Percentiles rank a stretch among this genome's conserved stretches.
Evolutionary conservation across 2,888 invertebrate genomes (phyloP).

Genomic region (Lysandra coridon): DNA sequence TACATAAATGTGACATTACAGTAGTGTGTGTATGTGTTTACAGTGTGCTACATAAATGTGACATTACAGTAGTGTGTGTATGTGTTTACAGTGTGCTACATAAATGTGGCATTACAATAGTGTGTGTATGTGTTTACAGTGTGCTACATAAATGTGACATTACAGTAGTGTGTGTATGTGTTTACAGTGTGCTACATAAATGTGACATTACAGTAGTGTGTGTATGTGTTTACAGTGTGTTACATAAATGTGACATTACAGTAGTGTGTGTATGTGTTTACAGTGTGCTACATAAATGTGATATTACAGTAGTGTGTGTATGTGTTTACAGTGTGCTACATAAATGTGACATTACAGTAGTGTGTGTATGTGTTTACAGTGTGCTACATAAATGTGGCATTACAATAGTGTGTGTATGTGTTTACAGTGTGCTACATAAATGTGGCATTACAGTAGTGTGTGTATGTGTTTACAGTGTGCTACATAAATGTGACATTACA

Average conservation of each 20-base stretch:
- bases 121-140: not conserved
- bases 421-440: not conserved
- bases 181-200: not conserved
- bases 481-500: not conserved
- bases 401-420: no score
- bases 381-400: not conserved
- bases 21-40: not conserved
- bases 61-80: no score
- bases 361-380: not conserved
- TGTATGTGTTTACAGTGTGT: not conserved
- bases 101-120: not conserved
- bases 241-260: not conserved
- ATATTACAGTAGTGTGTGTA: no score
- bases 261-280: not conserved
- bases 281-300: not conserved
- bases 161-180: no score
- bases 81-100: not conserved
- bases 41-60: not conserved
- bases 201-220: not conserved
- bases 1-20: not conserved
- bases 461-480: not conserved
- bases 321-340: not conserved
- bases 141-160: not conserved
- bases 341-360: not conserved
- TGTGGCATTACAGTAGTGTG: not conserved